Evolutionary conservation across 2,797 vertebrate species (phyloP).

Genomic region (Lepidocolaptes lacrymiger): DNA sequence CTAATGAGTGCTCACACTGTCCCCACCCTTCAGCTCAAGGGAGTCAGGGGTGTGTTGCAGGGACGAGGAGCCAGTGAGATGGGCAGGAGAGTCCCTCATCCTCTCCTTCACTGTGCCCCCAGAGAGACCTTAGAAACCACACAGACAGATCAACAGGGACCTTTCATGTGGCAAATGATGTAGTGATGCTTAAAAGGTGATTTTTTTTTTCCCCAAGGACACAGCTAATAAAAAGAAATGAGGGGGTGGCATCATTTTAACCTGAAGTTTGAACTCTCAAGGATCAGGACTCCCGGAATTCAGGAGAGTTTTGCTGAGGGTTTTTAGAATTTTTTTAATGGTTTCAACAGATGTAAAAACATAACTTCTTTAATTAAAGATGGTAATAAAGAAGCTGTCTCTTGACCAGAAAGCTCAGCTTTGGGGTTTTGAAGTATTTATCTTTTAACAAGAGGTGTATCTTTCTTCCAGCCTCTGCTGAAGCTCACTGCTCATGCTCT

Average conservation of each 20-base stretch:
- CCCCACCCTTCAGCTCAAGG: background rate
- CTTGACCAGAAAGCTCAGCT: background rate
- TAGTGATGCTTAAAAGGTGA: background rate
- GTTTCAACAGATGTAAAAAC: background rate
- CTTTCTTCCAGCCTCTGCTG: background rate
- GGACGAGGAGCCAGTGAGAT: background rate
- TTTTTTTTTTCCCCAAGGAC: background rate
- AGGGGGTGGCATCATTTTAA: background rate
- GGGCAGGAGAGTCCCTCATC: background rate
- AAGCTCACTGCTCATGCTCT: conserved; percentile 9
- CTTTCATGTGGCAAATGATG: background rate
- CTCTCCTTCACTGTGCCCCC: no score
- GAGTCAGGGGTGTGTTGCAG: background rate
- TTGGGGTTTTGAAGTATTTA: background rate
- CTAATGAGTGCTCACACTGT: background rate
- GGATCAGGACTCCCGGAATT: background rate
- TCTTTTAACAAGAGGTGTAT: background rate
- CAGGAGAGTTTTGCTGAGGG: background rate
- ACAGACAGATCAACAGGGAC: background rate
- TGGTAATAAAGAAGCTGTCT: background rate
- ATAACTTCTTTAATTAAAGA: background rate
- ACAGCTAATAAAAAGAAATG: background rate
- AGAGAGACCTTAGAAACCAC: background rate
- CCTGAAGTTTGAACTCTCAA: background rate
- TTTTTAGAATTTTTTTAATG: background rate